Percentiles rank a stretch among this genome's conserved stretches.
These are phyloP conservation scores for Pterostichus niger DNA, from an alignment of 2,888 invertebrate genomes.

Conservation along the genomic window DNA sequence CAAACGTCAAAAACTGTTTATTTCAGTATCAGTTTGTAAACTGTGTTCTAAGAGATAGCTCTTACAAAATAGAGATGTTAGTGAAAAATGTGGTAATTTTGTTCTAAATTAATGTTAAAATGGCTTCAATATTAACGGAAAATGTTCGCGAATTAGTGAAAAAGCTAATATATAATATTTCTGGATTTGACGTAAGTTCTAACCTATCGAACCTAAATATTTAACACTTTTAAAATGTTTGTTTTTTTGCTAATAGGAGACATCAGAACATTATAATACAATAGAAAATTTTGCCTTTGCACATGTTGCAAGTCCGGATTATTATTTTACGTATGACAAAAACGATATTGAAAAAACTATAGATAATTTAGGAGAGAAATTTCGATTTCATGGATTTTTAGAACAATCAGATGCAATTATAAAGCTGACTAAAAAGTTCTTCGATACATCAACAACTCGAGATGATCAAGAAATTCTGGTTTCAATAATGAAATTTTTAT, in stretches of 20 bases:
- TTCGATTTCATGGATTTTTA: slow-evolving; percentile 74
- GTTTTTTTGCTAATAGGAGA: slow-evolving; percentile 70
- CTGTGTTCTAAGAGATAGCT: not conserved
- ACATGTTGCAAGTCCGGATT: slow-evolving; percentile 72
- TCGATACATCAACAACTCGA: slow-evolving; percentile 70
- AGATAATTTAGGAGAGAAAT: slow-evolving; percentile 74
- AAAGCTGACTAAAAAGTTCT: slow-evolving; percentile 71
- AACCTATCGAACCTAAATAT: slow-evolving; percentile 55
- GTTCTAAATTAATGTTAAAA: slow-evolving; percentile 63
- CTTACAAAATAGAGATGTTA: not conserved
- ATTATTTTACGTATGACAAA: slow-evolving; percentile 73
- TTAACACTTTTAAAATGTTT: no score
- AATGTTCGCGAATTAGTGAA: slow-evolving; percentile 69
- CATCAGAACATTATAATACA: slow-evolving; percentile 71
- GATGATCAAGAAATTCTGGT: slow-evolving; percentile 71
- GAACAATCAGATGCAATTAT: slow-evolving; percentile 72
- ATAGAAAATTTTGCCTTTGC: slow-evolving; percentile 71
- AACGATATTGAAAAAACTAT: slow-evolving; percentile 73
- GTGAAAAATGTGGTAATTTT: slow-evolving; percentile 8
- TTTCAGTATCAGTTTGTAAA: slow-evolving; percentile 1
- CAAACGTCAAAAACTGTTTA: slow-evolving; percentile 56
- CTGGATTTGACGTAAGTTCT: slow-evolving; percentile 71
- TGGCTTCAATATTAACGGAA: slow-evolving; percentile 70
- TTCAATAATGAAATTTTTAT: slow-evolving; percentile 73
- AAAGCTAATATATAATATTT: slow-evolving; percentile 71